A percentile compares a stretch with the other conserved stretches of the same genome.
Conservation (phyloP, 2,113 vertebrate species). For the Propithecus coquereli region DNA sequence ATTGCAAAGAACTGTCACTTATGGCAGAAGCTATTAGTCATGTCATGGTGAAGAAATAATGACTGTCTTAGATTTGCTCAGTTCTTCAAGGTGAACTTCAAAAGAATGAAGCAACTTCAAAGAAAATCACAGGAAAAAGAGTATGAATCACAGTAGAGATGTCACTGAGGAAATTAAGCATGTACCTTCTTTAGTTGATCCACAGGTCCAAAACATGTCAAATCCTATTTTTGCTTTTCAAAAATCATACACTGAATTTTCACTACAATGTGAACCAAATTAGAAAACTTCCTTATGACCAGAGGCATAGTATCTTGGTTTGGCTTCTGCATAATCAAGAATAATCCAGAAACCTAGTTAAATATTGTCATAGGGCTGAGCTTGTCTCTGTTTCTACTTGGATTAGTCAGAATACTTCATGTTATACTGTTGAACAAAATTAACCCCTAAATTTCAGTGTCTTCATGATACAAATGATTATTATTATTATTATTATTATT, state of each 20-base stretch:
- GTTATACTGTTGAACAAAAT: neutral
- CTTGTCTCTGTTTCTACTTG: neutral
- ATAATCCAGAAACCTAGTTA: conserved; percentile 21
- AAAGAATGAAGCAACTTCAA: conserved; percentile 64
- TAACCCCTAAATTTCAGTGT: neutral
- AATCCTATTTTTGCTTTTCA: conserved; percentile 47
- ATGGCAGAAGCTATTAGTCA: conserved; percentile 60
- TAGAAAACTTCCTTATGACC: neutral
- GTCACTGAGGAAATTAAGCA: neutral
- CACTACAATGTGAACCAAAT: neutral
- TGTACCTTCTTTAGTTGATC: neutral
- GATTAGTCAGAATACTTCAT: neutral
- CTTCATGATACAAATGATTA: neutral
- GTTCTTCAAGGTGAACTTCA: conserved; percentile 67
- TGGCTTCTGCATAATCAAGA: neutral
- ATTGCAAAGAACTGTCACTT: conserved; percentile 47
- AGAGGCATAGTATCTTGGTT: neutral
- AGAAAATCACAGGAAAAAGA: conserved; percentile 44
- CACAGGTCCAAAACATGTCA: neutral
- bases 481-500: neutral
- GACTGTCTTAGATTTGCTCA: conserved; percentile 59
- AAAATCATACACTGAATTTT: conserved; percentile 43
- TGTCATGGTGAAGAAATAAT: conserved; percentile 45
- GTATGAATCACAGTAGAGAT: conserved; percentile 32
- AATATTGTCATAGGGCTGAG: neutral